Evolutionary conservation across 2,888 invertebrate species (phyloP).

Genomic region (Urechis unicinctus): DNA sequence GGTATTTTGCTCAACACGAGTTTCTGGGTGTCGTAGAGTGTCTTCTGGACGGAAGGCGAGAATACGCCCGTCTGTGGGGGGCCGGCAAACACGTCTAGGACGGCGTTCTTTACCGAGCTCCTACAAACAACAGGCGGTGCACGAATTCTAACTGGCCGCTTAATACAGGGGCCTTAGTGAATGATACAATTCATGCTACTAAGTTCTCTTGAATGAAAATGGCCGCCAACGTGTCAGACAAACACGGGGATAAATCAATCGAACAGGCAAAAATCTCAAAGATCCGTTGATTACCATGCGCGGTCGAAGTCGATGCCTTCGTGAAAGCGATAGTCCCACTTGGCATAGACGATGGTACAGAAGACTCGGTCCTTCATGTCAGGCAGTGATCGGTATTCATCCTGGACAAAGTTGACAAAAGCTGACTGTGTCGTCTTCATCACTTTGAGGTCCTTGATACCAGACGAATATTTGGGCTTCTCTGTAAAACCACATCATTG

Average conservation of each 20-base stretch:
- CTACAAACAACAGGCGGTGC: slow-evolving; percentile 14
- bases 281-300: slow-evolving; percentile 56
- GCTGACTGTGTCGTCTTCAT: slow-evolving; percentile 76
- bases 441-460: slow-evolving; percentile 65
- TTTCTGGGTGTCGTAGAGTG: slow-evolving; percentile 67
- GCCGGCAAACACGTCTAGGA: slow-evolving; percentile 71
- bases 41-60: slow-evolving; percentile 75
- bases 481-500: slow-evolving; percentile 1
- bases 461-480: slow-evolving; percentile 57
- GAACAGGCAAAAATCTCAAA: neutral
- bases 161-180: neutral
- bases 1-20: slow-evolving; percentile 63
- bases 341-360: slow-evolving; percentile 69
- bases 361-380: slow-evolving; percentile 72
- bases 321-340: slow-evolving; percentile 67
- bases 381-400: slow-evolving; percentile 69
- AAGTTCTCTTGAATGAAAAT: neutral
- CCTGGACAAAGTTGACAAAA: slow-evolving; percentile 72
- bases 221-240: neutral
- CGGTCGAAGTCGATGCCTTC: slow-evolving; percentile 64
- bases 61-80: slow-evolving; percentile 65
- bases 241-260: too few species aligned
- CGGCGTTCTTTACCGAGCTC: slow-evolving; percentile 62
- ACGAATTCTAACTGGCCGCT: neutral
- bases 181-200: neutral